Conservation (phyloP, 2,888 invertebrate species). For the Lasioglossum calceatum region DNA sequence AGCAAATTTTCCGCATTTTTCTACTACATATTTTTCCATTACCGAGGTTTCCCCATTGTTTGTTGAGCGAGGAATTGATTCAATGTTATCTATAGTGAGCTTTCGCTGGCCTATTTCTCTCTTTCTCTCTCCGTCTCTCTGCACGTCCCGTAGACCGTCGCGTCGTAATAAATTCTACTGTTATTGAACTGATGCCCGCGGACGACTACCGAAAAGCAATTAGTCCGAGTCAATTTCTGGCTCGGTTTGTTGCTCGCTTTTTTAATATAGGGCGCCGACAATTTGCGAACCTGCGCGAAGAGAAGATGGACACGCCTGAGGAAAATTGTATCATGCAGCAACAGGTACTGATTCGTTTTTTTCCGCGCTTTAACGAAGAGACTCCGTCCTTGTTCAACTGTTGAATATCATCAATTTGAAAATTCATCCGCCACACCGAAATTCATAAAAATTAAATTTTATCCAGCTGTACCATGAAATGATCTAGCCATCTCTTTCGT, state of each 20-base stretch:
- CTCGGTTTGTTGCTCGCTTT: slow-evolving; percentile 11
- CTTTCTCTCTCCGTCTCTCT: not conserved
- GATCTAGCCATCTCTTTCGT: not conserved
- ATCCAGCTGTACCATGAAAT: not conserved
- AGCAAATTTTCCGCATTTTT: not conserved
- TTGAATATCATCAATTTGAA: not conserved
- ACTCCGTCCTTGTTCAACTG: not conserved
- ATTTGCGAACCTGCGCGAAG: not conserved
- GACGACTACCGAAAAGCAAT: slow-evolving; percentile 33
- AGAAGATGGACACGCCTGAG: slow-evolving; percentile 17
- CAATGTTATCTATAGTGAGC: not conserved
- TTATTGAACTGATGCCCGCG: slow-evolving; percentile 13
- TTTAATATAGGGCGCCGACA: slow-evolving; percentile 5
- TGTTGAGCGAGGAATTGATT: slow-evolving; percentile 8
- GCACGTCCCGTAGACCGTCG: not conserved
- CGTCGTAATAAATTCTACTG: slow-evolving; percentile 25
- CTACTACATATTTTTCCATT: not conserved
- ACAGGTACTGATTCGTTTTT: slow-evolving; percentile 31
- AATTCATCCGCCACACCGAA: not conserved
- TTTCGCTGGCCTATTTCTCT: not conserved
- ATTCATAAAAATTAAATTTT: not conserved
- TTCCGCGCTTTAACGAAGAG: not conserved
- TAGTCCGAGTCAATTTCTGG: slow-evolving; percentile 25
- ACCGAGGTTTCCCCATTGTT: not conserved
- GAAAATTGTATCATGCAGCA: slow-evolving; percentile 35